Percentiles rank a stretch among this genome's conserved stretches.
These are phyloP conservation scores for Antrozous pallidus DNA, from an alignment of 2,797 vertebrate species.

Conservation along the genomic window DNA sequence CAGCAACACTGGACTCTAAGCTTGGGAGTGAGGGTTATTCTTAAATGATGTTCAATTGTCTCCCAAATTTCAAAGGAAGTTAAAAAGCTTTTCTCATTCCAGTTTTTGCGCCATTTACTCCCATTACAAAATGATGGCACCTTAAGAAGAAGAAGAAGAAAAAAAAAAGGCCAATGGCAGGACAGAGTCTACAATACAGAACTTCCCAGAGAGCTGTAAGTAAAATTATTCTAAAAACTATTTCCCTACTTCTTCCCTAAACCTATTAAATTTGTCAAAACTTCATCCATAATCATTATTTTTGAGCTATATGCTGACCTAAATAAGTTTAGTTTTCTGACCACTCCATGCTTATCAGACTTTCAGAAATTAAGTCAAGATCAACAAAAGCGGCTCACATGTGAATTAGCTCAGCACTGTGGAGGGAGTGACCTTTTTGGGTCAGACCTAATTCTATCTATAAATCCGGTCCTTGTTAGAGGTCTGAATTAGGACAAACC, in stretches of 20 bases:
- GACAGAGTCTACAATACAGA: not conserved
- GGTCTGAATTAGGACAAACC: not conserved
- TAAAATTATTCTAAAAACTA: not conserved
- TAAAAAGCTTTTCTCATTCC: not conserved
- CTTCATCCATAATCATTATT: not conserved
- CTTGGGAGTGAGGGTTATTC: not conserved
- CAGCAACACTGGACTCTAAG: not conserved
- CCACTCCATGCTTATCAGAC: not conserved
- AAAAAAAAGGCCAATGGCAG: no score
- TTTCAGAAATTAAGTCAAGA: not conserved
- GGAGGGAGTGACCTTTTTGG: not conserved
- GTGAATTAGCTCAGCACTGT: not conserved
- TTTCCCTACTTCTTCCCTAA: not conserved
- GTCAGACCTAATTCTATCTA: not conserved
- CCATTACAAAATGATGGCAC: not conserved
- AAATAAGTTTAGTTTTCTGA: conserved; percentile 18
- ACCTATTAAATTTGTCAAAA: not conserved
- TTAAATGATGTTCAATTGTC: not conserved
- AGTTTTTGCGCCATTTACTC: not conserved
- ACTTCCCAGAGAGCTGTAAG: not conserved
- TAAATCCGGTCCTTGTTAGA: not conserved
- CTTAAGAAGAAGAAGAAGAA: not conserved
- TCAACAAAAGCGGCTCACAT: not conserved
- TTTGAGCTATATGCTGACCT: not conserved
- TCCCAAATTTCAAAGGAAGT: not conserved